These are phyloP conservation scores for Danionella cerebrum DNA, from an alignment of 2,113 vertebrate genomes.

Conservation along the genomic window DNA sequence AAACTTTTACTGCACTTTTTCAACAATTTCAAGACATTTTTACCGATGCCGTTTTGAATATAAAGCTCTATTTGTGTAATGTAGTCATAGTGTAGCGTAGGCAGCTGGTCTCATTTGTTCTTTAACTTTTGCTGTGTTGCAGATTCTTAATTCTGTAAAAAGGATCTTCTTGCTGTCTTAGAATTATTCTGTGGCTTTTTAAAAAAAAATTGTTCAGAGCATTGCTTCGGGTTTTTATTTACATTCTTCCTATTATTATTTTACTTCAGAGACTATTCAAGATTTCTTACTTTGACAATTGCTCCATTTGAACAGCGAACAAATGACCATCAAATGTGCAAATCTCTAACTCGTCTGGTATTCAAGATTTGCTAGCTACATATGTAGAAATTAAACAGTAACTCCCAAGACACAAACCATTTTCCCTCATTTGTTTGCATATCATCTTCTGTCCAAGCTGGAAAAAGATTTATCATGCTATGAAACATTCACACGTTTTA, in stretches of 20 bases:
- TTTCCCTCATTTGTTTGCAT: too few relatives aligned
- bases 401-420: too few relatives aligned
- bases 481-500: too few relatives aligned
- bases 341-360: neutral
- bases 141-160: slow-evolving; percentile 74
- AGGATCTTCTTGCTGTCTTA: slow-evolving; percentile 85
- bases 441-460: too few relatives aligned
- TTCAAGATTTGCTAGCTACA: too few relatives aligned
- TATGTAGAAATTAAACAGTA: too few relatives aligned
- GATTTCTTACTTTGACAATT: too few relatives aligned
- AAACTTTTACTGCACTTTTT: slow-evolving; percentile 95
- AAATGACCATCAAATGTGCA: too few relatives aligned
- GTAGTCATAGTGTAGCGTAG: slow-evolving; percentile 74
- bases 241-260: slow-evolving; percentile 34
- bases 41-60: slow-evolving; percentile 82
- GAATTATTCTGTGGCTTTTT: slow-evolving; percentile 89
- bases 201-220: slow-evolving; percentile 59
- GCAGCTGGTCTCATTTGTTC: slow-evolving; percentile 71
- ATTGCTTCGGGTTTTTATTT: slow-evolving; percentile 74
- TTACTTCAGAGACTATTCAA: too few relatives aligned
- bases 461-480: too few relatives aligned
- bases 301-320: too few relatives aligned
- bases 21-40: slow-evolving; percentile 83
- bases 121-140: slow-evolving; percentile 62
- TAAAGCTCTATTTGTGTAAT: slow-evolving; percentile 77